Conservation (phyloP, 2,113 vertebrate species). For the Salvator merianae region DNA sequence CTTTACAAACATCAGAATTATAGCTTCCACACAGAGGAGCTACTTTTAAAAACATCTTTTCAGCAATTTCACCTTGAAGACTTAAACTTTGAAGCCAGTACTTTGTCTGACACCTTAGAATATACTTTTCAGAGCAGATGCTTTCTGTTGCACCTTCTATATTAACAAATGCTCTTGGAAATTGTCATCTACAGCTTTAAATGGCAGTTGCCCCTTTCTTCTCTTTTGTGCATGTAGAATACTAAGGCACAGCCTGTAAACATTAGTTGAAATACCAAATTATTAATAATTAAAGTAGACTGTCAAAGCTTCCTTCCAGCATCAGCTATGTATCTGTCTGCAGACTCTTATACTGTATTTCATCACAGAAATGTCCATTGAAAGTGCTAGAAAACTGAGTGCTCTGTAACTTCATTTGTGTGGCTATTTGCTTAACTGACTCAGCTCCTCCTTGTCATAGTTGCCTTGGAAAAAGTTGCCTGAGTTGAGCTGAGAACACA, state of each 20-base stretch:
- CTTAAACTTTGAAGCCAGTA: not conserved
- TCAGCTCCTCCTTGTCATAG: too few species aligned
- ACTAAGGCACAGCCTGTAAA: not conserved
- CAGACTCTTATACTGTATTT: not conserved
- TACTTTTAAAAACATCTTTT: not conserved
- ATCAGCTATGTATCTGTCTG: not conserved
- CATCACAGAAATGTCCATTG: not conserved
- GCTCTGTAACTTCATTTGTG: too few species aligned
- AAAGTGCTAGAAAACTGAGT: not conserved
- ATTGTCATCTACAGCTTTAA: not conserved
- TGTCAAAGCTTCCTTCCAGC: not conserved
- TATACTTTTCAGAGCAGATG: not conserved
- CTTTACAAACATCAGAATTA: not conserved
- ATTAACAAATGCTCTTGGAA: not conserved
- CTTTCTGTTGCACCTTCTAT: not conserved
- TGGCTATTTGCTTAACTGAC: too few species aligned
- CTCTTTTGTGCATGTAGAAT: not conserved
- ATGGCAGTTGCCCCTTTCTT: not conserved
- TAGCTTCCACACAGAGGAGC: not conserved
- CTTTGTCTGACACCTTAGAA: not conserved
- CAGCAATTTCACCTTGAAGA: not conserved
- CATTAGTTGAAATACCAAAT: not conserved
- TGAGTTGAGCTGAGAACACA: too few species aligned
- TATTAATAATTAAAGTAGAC: not conserved
- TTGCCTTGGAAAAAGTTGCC: too few species aligned